A percentile compares a stretch with the other conserved stretches of the same genome.
These are phyloP conservation scores for Craseonycteris thonglongyai DNA, from an alignment of 2,113 vertebrate species.

Conservation along the genomic window DNA sequence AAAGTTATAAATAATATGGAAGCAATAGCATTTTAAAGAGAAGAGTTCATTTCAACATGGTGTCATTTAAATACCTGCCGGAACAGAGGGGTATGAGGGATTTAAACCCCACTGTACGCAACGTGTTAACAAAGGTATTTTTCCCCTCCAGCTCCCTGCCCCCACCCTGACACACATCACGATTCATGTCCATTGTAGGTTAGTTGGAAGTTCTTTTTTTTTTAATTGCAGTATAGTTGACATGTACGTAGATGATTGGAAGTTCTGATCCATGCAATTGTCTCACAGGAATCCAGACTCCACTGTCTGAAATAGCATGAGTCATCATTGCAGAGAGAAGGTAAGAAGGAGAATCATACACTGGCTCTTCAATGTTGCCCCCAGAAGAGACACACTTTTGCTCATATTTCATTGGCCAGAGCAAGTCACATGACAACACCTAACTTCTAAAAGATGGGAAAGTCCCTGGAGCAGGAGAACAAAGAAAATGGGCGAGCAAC, in stretches of 20 bases:
- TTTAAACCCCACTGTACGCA: too few relatives aligned
- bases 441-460: neutral
- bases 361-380: neutral
- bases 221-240: neutral
- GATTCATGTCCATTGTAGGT: neutral
- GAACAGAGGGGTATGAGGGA: too few relatives aligned
- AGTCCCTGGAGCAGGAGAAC: neutral
- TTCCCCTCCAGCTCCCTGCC: neutral
- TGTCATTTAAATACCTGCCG: too few relatives aligned
- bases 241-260: neutral
- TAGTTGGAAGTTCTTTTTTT: neutral
- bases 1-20: too few relatives aligned
- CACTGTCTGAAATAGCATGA: neutral
- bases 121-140: neutral
- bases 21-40: too few relatives aligned
- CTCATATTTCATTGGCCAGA: neutral
- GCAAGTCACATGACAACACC: neutral
- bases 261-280: neutral
- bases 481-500: neutral
- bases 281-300: neutral
- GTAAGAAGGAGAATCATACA: neutral
- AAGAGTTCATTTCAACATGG: too few relatives aligned
- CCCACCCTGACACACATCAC: neutral
- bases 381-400: neutral
- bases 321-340: neutral